Evolutionary conservation across 2,113 vertebrate genomes (phyloP), one percentile per base, ranked within the genome.

Genomic region (Setophaga kirtlandii): DNA sequence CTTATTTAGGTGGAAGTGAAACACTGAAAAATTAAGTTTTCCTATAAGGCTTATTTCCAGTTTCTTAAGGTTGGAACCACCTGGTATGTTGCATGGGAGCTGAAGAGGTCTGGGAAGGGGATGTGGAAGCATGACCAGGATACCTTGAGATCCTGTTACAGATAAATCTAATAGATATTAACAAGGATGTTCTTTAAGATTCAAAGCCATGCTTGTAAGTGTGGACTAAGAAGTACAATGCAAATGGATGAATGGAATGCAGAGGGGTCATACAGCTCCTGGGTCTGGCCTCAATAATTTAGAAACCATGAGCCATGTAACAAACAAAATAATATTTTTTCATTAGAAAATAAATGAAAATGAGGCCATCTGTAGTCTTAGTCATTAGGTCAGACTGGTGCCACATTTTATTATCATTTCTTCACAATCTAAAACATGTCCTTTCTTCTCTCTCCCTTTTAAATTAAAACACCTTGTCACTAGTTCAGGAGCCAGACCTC

Each of bases 231-330:
- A 56, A 44, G 15, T n/a, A 50, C 23, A 81, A 19, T 28, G 11
- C 4, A 73, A 35, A 59, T 33, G 4, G 13, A 65, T 55, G 4
- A 67, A 58, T 22, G 31, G 58, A 92, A 55, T 33, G 7, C 24
- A 53, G 18, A 83, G 16, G 14, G 6, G 7, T 24, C 73, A 69
- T 46, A 60, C 13, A 84, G 15, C 15, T 82, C 25, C 44, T 64
- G 11, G 18, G 41, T 59, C 13, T 58, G 39, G 5, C 31, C 13
- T 80, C 58, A 76, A 10, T 53, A 14, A 25, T 53, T 85, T 30
- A 49, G 31, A 67, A 78, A 59, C 8, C 13, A 60, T 0, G 0
- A 83, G 9, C 50, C 49, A 49, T 11, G 16, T 3, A 31, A 60
- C 25, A 73, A 78, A 42, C 0, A 17, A 81, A 67, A 25, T 14